A percentile compares a stretch with the other conserved stretches of the same genome.
These are phyloP conservation scores for Oophaga pumilio DNA, from an alignment of 2,113 vertebrate genomes.

Conservation along the genomic window DNA sequence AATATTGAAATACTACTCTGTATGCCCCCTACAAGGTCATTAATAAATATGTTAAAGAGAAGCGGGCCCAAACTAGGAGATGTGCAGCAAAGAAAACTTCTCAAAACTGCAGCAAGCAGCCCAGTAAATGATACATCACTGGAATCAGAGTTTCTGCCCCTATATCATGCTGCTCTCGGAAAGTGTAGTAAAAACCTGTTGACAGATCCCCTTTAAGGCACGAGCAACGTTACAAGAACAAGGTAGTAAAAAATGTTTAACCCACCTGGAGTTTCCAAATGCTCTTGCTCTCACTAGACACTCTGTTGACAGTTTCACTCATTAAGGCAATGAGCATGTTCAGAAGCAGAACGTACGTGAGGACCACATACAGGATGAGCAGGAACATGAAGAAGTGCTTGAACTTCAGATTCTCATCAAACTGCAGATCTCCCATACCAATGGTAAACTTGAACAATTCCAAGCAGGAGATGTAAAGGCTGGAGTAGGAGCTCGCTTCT, in stretches of 20 bases:
- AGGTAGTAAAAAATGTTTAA: not conserved
- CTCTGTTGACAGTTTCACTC: conserved; percentile 84
- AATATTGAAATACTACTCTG: no score
- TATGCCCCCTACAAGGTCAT: no score
- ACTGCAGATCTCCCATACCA: conserved; percentile 95
- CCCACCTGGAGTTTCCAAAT: conserved; percentile 94
- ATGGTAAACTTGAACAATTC: conserved; percentile 98
- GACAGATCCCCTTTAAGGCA: not conserved
- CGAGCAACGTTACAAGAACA: not conserved
- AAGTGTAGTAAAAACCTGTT: no score
- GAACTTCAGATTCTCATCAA: conserved; percentile 82
- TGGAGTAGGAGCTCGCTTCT: conserved; percentile 65
- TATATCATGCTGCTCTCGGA: no score
- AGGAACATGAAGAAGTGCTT: conserved; percentile 83
- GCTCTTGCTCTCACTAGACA: conserved; percentile 78
- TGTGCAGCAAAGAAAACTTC: no score
- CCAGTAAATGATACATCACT: no score
- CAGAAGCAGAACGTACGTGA: conserved; percentile 92
- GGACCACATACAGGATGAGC: conserved; percentile 87
- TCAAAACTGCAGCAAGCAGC: no score
- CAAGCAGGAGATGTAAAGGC: conserved; percentile 78
- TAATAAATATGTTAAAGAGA: no score
- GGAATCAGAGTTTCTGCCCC: no score
- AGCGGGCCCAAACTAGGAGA: no score
- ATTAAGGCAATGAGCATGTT: conserved; percentile 98